These are phyloP conservation scores for Ceyx margarethae DNA, from an alignment of 2,113 vertebrate genomes.

Conservation along the genomic window DNA sequence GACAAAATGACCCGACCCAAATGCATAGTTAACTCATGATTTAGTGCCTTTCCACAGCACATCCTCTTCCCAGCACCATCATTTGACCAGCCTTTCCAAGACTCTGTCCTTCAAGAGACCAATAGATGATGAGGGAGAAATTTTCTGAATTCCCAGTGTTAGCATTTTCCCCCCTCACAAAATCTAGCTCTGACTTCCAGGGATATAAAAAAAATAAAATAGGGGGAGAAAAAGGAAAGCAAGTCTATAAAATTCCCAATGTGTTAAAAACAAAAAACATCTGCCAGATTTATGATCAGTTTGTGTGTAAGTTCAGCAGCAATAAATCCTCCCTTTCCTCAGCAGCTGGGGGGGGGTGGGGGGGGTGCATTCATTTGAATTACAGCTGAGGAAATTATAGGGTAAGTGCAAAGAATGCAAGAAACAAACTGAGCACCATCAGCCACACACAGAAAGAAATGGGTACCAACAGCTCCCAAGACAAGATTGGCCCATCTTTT, in stretches of 20 bases:
- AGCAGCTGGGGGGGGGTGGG: neutral
- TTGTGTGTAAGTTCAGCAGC: conserved; percentile 40
- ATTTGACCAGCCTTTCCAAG: conserved; percentile 1
- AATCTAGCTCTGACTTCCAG: conserved; percentile 2
- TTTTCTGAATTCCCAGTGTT: conserved; percentile 46
- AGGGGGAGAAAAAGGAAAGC: neutral
- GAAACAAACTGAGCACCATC: neutral
- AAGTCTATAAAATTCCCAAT: conserved; percentile 51
- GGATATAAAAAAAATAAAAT: neutral
- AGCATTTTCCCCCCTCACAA: conserved; percentile 14
- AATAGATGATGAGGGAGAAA: neutral
- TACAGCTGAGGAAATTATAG: conserved; percentile 27
- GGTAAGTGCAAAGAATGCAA: conserved; percentile 3
- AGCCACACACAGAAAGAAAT: neutral
- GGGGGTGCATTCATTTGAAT: neutral
- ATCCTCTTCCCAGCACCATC: conserved; percentile 1
- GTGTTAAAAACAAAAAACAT: conserved; percentile 58
- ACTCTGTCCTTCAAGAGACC: neutral
- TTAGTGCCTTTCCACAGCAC: conserved; percentile 28
- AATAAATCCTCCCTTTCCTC: conserved; percentile 58
- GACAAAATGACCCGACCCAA: neutral
- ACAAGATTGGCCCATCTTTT: neutral
- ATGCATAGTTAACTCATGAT: conserved; percentile 22
- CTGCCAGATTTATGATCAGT: conserved; percentile 63
- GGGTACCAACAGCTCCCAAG: neutral